These are phyloP conservation scores for Mareca penelope DNA, from an alignment of 2,797 vertebrate genomes.

Conservation along the genomic window DNA sequence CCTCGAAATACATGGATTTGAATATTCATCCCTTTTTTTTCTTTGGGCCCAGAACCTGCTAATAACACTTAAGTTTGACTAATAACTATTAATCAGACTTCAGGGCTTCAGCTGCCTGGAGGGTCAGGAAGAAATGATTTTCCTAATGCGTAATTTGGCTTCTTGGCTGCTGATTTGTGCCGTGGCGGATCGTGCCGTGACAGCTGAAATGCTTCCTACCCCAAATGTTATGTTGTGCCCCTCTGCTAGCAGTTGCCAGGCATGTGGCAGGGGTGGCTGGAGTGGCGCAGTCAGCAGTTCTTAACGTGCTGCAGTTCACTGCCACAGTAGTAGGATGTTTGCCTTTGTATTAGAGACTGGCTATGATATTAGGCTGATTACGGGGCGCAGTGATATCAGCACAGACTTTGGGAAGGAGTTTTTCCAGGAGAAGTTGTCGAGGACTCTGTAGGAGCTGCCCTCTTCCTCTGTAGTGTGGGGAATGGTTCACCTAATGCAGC, in stretches of 20 bases:
- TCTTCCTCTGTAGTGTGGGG: neutral
- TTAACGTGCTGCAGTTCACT: neutral
- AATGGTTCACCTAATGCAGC: slow-evolving; percentile 9
- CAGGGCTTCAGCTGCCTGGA: neutral
- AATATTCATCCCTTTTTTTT: neutral
- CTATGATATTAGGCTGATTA: neutral
- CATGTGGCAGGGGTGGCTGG: neutral
- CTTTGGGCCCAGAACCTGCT: neutral
- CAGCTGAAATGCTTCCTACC: neutral
- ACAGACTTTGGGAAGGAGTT: neutral
- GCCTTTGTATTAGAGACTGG: neutral
- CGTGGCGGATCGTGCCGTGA: neutral
- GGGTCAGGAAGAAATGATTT: slow-evolving; percentile 37
- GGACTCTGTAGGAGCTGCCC: neutral
- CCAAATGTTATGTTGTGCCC: neutral
- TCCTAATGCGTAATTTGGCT: slow-evolving; percentile 3
- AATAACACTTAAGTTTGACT: neutral
- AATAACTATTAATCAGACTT: neutral
- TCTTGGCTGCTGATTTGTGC: slow-evolving; percentile 5
- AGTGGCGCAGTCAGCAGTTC: neutral
- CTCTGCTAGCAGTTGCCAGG: neutral
- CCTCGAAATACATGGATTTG: neutral
- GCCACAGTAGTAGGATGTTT: neutral
- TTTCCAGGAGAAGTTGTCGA: neutral
- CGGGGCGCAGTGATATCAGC: neutral